Evolutionary conservation across 2,888 invertebrate species (phyloP).

Genomic region (Sphinx pinastri): DNA sequence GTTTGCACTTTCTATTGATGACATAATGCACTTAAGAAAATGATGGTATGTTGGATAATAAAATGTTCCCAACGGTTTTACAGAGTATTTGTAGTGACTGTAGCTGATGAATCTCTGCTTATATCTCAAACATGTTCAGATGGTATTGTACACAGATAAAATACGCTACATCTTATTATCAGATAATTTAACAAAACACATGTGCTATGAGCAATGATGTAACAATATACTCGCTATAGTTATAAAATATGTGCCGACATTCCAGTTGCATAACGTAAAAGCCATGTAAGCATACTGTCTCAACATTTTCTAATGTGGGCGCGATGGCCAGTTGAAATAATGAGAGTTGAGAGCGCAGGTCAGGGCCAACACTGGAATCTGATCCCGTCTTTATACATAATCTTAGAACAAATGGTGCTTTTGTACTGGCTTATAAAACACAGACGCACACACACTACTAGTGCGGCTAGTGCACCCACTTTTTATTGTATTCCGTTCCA

Average conservation of each 20-base stretch:
- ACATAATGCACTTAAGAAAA: neutral
- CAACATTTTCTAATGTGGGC: slow-evolving; percentile 39
- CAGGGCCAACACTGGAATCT: slow-evolving; percentile 36
- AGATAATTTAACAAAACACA: slow-evolving; percentile 12
- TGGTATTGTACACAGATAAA: neutral
- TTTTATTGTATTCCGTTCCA: no score
- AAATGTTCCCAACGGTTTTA: neutral
- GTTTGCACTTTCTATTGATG: neutral
- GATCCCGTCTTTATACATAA: slow-evolving; percentile 2
- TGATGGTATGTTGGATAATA: neutral
- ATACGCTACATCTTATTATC: slow-evolving; percentile 6
- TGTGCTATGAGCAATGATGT: slow-evolving; percentile 6
- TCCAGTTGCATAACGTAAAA: slow-evolving; percentile 23
- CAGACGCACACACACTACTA: no score
- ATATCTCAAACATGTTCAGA: neutral
- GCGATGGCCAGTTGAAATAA: slow-evolving; percentile 34
- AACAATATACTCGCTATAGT: slow-evolving; percentile 1
- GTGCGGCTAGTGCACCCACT: no score
- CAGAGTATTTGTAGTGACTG: neutral
- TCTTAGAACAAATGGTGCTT: slow-evolving; percentile 1
- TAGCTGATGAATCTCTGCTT: neutral
- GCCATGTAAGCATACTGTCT: slow-evolving; percentile 20
- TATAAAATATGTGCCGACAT: slow-evolving; percentile 13
- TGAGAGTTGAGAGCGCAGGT: slow-evolving; percentile 37
- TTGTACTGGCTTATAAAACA: neutral